Percentiles rank a stretch among this genome's conserved stretches.
Evolutionary conservation across 2,113 vertebrate genomes (phyloP).

Genomic region (Etia nguti): DNA sequence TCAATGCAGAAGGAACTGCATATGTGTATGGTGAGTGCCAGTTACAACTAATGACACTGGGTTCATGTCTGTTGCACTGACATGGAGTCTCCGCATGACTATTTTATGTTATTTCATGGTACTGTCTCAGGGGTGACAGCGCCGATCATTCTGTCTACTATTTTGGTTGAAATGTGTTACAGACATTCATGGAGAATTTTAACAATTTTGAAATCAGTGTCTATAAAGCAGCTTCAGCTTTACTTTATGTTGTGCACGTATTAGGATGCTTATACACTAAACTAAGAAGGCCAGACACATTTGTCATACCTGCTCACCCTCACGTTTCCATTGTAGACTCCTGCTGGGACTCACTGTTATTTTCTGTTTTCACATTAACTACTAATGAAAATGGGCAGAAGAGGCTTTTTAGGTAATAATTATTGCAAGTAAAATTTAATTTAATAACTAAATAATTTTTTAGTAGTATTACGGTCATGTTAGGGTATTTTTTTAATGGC

Average conservation of each 20-base stretch:
- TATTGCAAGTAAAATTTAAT: fast-evolving
- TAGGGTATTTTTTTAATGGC: neutral
- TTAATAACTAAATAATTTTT: neutral
- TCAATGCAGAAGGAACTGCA: neutral
- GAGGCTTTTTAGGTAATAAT: neutral
- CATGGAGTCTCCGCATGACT: neutral
- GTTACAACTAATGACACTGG: neutral
- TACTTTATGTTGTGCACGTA: neutral
- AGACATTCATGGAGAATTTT: neutral
- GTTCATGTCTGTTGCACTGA: neutral
- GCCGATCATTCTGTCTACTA: neutral
- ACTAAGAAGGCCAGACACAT: neutral
- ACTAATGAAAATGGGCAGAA: neutral
- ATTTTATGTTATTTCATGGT: fast-evolving
- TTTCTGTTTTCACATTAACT: neutral
- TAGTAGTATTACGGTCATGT: neutral
- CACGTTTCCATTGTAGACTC: neutral
- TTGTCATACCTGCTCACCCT: neutral
- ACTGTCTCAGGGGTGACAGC: neutral
- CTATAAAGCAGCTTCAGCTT: fast-evolving
- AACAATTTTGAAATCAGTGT: neutral
- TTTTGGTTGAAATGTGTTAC: neutral
- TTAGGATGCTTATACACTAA: neutral
- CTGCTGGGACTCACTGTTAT: neutral
- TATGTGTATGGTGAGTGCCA: neutral